A percentile compares a stretch with the other conserved stretches of the same genome.
Evolutionary conservation across 2,113 vertebrate species (phyloP).

Genomic region (Pollimyrus isidori): DNA sequence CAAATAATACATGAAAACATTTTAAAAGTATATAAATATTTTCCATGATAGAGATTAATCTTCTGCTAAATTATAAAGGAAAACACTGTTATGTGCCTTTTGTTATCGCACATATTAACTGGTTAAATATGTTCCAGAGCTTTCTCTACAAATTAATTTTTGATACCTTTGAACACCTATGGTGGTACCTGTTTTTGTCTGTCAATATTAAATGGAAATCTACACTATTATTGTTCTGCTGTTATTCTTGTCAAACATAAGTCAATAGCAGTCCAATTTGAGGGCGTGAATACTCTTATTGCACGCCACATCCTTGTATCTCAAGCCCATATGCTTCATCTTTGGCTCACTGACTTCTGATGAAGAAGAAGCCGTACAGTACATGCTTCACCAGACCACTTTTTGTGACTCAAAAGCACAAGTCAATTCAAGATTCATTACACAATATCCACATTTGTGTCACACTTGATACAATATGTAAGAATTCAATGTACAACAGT

Average conservation of each 20-base stretch:
- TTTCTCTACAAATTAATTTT: background rate
- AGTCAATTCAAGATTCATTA: background rate
- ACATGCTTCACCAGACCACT: background rate
- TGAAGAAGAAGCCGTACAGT: background rate
- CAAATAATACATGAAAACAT: background rate
- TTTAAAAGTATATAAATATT: background rate
- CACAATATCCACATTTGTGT: background rate
- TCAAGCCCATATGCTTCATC: background rate
- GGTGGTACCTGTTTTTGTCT: background rate
- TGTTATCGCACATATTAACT: background rate
- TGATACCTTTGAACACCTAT: background rate
- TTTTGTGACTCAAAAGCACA: background rate
- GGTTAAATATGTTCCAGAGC: background rate
- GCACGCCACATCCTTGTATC: background rate
- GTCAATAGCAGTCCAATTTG: background rate
- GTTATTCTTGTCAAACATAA: background rate
- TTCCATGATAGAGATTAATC: background rate
- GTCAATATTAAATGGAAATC: background rate
- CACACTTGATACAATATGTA: background rate
- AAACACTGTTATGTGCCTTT: background rate
- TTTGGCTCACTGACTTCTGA: background rate
- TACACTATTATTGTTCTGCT: background rate
- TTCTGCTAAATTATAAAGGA: background rate
- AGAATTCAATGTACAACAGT: background rate
- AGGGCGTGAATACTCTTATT: background rate